Percentiles rank a stretch among this genome's conserved stretches.
Conservation (phyloP, 2,797 vertebrate species). For the Anabas testudineus region DNA sequence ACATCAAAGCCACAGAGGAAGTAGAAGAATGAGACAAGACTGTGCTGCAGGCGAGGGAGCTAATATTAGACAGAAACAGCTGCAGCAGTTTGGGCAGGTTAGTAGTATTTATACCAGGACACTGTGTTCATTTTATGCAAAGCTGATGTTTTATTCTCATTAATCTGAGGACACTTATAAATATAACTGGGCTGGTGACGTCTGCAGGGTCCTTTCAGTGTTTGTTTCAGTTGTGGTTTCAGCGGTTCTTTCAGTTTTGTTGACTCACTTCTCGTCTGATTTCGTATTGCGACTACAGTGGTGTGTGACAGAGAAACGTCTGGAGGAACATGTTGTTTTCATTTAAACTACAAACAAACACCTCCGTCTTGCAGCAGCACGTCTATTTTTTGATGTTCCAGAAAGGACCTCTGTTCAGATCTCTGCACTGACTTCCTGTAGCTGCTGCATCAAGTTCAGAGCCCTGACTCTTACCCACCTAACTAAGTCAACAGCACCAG, state of each 20-base stretch:
- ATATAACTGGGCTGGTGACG: background rate
- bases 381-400: too few species aligned
- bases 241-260: background rate
- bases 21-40: conserved; percentile 10
- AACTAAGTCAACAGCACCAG: too few species aligned
- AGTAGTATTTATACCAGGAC: conserved; percentile 42
- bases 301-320: background rate
- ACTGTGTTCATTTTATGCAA: background rate
- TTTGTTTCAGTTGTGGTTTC: conserved; percentile 18
- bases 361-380: too few species aligned
- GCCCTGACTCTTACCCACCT: too few species aligned
- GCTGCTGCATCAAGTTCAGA: too few species aligned
- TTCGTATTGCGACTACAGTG: too few species aligned
- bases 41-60: conserved; percentile 27
- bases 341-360: too few species aligned
- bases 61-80: conserved; percentile 37
- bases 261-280: background rate
- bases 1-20: conserved; percentile 22
- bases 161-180: conserved; percentile 1
- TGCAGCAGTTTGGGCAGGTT: conserved; percentile 35
- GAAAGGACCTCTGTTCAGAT: too few species aligned
- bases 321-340: too few species aligned
- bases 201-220: background rate
- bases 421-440: too few species aligned
- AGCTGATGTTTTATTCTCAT: conserved; percentile 12